phyloP scores from a whole-genome alignment of 2,888 invertebrate genomes.

The Melanostoma scalare region DNA sequence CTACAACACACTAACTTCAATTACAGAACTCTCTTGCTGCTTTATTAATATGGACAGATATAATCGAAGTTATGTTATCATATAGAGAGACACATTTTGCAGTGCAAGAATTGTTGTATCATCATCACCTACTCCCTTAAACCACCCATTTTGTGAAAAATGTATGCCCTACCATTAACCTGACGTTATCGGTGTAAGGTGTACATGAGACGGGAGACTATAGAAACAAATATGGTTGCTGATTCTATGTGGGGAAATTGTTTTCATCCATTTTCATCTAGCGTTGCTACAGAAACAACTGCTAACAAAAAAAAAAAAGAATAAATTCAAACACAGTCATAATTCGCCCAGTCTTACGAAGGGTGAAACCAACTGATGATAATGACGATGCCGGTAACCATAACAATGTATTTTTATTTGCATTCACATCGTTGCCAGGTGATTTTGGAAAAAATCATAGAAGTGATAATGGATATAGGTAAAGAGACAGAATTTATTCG shows the following conservation, averaged over 20 bases:
- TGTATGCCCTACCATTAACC: constrained; percentile 64
- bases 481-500: neutral
- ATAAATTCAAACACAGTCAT: constrained; percentile 6
- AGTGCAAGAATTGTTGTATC: constrained; percentile 22
- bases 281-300: constrained; percentile 61
- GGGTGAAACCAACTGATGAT: constrained; percentile 65
- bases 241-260: constrained; percentile 45
- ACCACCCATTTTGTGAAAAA: constrained; percentile 43
- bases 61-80: constrained; percentile 58
- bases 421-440: constrained; percentile 66
- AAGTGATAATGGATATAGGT: constrained; percentile 36
- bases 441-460: constrained; percentile 61
- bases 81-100: constrained; percentile 57
- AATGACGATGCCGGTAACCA: constrained; percentile 50
- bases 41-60: constrained; percentile 67
- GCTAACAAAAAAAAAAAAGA: constrained; percentile 1
- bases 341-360: constrained; percentile 46
- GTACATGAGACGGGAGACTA: constrained; percentile 31
- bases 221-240: constrained; percentile 54
- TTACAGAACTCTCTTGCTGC: constrained; percentile 56
- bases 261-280: constrained; percentile 36
- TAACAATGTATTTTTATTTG: constrained; percentile 66
- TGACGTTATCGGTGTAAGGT: constrained; percentile 25
- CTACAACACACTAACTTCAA: constrained; percentile 32
- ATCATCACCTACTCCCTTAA: neutral